These are phyloP conservation scores for Hirundo rustica DNA, from an alignment of 2,797 vertebrate species.

Conservation along the genomic window DNA sequence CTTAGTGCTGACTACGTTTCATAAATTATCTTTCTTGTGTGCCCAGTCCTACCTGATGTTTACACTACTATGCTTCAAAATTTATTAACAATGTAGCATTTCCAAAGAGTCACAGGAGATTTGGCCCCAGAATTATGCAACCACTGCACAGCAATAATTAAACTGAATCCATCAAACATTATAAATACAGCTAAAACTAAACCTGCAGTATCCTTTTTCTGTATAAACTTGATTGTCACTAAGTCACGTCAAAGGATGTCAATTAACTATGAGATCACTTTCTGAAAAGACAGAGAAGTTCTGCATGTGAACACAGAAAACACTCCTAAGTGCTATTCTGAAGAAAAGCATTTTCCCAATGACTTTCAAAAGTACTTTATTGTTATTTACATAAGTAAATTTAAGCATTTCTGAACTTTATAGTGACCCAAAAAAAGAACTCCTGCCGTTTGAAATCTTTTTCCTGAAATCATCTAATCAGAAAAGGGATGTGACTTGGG, in stretches of 20 bases:
- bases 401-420: not conserved
- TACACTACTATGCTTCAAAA: fast-evolving
- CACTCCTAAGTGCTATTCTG: not conserved
- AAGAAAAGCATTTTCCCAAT: not conserved
- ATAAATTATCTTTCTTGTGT: not conserved
- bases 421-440: not conserved
- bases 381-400: not conserved
- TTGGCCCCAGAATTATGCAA: not conserved
- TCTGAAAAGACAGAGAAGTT: not conserved
- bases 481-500: not conserved
- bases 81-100: not conserved
- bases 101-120: not conserved
- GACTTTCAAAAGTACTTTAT: not conserved
- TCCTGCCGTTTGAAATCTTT: not conserved
- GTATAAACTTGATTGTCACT: not conserved
- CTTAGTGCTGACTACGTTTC: not conserved
- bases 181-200: not conserved
- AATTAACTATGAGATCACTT: not conserved
- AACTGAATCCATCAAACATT: not conserved
- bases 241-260: not conserved
- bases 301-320: not conserved
- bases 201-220: not conserved
- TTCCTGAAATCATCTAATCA: not conserved
- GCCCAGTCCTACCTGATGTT: not conserved
- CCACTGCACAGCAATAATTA: not conserved